A percentile compares a stretch with the other conserved stretches of the same genome.
These are phyloP conservation scores for Scomberomorus guttatus DNA, from an alignment of 2,797 vertebrate species.

Conservation along the genomic window DNA sequence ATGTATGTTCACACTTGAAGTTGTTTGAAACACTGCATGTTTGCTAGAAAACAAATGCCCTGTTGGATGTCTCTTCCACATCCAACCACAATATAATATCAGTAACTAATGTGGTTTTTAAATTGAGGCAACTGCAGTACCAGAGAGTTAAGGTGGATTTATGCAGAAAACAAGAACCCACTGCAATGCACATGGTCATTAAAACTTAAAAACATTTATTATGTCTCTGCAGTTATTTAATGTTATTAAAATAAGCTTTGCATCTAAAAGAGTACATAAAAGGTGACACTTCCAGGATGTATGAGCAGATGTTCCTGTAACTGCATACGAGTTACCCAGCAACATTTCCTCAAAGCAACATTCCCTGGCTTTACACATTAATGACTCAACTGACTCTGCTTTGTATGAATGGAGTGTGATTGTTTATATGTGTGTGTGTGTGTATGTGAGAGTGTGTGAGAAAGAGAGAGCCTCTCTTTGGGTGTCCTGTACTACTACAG, in stretches of 20 bases:
- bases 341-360: background rate
- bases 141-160: background rate
- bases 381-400: background rate
- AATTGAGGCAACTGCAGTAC: background rate
- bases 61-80: background rate
- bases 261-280: background rate
- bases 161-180: background rate
- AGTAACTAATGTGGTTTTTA: background rate
- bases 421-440: background rate
- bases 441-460: background rate
- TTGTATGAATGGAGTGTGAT: constrained; percentile 3
- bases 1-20: background rate
- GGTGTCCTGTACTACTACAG: constrained; percentile 8
- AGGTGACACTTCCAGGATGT: background rate
- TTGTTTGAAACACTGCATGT: background rate
- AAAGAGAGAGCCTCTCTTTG: background rate
- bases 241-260: background rate
- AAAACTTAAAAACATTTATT: background rate
- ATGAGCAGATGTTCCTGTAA: background rate
- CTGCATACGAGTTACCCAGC: constrained; percentile 2
- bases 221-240: constrained; percentile 1
- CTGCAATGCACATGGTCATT: too few species aligned
- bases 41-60: background rate
- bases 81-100: background rate
- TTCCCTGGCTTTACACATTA: background rate